These are phyloP conservation scores for Tauraco hartlaubi DNA, from an alignment of 2,797 vertebrate genomes.

Conservation along the genomic window DNA sequence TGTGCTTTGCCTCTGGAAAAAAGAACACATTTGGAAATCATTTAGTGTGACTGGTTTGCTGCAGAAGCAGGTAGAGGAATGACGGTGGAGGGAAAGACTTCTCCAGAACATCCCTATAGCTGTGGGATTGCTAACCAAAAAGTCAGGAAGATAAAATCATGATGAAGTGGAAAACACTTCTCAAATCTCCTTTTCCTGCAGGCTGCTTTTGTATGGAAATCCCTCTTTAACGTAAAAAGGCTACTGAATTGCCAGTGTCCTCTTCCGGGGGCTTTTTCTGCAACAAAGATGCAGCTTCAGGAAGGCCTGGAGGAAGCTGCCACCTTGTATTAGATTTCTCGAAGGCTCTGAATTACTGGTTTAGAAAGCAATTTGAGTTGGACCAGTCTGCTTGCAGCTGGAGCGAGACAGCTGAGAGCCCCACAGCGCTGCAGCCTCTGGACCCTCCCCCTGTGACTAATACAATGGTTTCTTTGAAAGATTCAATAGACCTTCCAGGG, in stretches of 20 bases:
- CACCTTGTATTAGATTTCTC: neutral
- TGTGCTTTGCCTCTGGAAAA: neutral
- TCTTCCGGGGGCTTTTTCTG: neutral
- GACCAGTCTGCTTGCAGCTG: neutral
- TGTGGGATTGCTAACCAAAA: neutral
- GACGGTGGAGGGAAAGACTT: neutral
- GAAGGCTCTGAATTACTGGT: neutral
- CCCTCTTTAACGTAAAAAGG: conserved; percentile 64
- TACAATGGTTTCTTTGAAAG: neutral
- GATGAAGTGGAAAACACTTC: neutral
- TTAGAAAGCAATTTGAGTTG: conserved; percentile 1
- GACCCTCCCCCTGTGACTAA: neutral
- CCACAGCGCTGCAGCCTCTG: neutral
- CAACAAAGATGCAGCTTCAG: neutral
- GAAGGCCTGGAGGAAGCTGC: neutral
- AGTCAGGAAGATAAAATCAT: neutral
- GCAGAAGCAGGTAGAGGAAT: neutral
- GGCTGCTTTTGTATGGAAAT: conserved; percentile 59
- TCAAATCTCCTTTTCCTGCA: neutral
- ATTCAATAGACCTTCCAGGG: neutral
- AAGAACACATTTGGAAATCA: neutral
- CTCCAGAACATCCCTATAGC: neutral
- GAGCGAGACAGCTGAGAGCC: conserved; percentile 35
- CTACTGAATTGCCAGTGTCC: conserved; percentile 49
- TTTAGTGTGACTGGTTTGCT: neutral